Evolutionary conservation across 2,888 invertebrate genomes (phyloP).

Genomic region (Pterostichus madidus): DNA sequence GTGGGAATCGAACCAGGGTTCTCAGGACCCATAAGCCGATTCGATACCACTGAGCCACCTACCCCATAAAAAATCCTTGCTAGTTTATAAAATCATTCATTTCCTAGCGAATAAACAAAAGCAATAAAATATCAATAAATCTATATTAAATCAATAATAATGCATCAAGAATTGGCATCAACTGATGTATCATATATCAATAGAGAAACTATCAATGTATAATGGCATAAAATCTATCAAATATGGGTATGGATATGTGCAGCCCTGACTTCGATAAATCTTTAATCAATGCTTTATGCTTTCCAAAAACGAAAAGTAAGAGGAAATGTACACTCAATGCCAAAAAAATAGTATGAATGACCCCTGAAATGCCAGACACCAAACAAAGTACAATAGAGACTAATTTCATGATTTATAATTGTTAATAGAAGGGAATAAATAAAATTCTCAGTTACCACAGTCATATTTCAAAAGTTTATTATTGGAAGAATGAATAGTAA

Average conservation of each 20-base stretch:
- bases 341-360: conserved; percentile 2
- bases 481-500: neutral
- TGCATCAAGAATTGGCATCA: no score
- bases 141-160: no score
- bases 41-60: no score
- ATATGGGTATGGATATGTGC: neutral
- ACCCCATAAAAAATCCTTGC: no score
- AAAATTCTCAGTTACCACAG: neutral
- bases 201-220: no score
- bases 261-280: conserved; percentile 5
- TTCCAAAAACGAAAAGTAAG: conserved; percentile 41
- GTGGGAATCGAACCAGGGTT: no score
- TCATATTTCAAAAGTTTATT: conserved; percentile 19
- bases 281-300: neutral
- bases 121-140: no score
- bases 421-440: neutral
- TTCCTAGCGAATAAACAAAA: no score
- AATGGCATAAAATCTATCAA: neutral
- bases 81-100: no score
- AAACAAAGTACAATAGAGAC: neutral
- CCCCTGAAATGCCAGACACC: neutral
- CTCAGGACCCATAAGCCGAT: no score
- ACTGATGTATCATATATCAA: no score
- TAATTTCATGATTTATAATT: no score
- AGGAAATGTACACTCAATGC: conserved; percentile 20